Base-by-base conservation (phyloP, 2,797 vertebrate species). In the Lindbergichthys nudifrons region DNA sequence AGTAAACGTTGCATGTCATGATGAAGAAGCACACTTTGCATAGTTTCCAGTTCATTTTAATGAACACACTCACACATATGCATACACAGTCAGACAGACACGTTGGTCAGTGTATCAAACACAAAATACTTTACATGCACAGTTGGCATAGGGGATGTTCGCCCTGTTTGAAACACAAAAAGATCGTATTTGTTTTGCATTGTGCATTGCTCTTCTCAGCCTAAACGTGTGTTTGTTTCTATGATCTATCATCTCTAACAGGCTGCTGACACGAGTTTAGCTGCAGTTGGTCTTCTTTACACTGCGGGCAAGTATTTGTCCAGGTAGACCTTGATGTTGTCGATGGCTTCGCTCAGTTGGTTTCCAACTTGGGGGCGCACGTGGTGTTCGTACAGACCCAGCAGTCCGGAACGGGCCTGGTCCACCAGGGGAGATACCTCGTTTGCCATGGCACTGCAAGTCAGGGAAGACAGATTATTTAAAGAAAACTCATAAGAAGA, bases 41-140 rank as follows among this genome's bases (percentile, higher is more conserved):
- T 80, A 32, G 46, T 85, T 88, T 89, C 76, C 72, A 83, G 56
- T 88, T 89, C 67, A 79, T 74, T 93, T 93, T 93, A 92, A 89
- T 94, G 87, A 91, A 89, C 84, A 75, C 81, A 83, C 68, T 82
- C 81, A 84, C 78, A 83, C 76, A 79, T 69, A 83, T 65, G 87
- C 89, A 88, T 75, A 83, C 80, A 87, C 83, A 84, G 42, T 74
- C 84, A 86, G 78, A 88, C 76, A 76, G 66, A 83, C 72, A 87
- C 75, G 74, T 83, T 82, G 77, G 82, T 87, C 89, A 89, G 85
- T 89, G 87, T 87, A 87, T 83, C 79, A 88, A 89, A 92, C 85
- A 88, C 78, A 88, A 84, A 85, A 87, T 80, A 89, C 86, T 92
- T 82, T 87, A 92, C 90, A 91, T 88, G 91, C 92, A 93, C 85